Conservation (phyloP, 1,140 invertebrate species). For the Pogonomyrmex barbatus region DNA sequence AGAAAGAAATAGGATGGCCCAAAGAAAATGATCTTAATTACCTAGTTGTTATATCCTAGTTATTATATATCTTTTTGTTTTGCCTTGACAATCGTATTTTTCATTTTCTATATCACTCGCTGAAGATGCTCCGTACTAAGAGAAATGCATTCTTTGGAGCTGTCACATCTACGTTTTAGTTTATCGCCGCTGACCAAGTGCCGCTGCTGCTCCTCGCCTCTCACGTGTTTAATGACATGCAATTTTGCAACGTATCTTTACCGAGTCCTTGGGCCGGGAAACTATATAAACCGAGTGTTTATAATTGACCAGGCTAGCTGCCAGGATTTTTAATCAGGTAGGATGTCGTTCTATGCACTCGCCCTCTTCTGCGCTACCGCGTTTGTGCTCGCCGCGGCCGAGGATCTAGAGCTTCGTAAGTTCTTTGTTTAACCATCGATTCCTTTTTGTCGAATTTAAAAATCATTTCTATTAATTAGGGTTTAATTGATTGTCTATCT, state of each 20-base stretch:
- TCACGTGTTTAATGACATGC: conserved; percentile 84
- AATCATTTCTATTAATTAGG: not conserved
- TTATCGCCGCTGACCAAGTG: not conserved
- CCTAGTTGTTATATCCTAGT: no score
- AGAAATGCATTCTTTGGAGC: conserved; percentile 57
- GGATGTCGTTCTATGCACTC: conserved; percentile 67
- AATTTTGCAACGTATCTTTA: conserved; percentile 84
- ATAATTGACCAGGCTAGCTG: conserved; percentile 79
- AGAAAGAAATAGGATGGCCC: no score
- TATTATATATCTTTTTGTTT: no score
- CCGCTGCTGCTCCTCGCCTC: conserved; percentile 63
- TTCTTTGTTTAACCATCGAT: conserved; percentile 57
- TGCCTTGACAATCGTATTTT: not conserved
- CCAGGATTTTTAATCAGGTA: conserved; percentile 75
- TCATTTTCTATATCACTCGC: not conserved
- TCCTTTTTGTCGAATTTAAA: not conserved
- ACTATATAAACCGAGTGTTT: conserved; percentile 85
- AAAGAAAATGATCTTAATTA: not conserved
- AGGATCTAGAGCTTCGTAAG: conserved; percentile 81
- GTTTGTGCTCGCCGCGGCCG: conserved; percentile 58
- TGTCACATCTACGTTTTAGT: conserved; percentile 25
- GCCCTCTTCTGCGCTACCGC: conserved; percentile 71
- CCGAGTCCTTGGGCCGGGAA: conserved; percentile 84
- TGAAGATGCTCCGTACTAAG: conserved; percentile 13
- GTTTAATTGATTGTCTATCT: not conserved